Base-by-base conservation (phyloP, 1,140 invertebrate genomes). In the Caenorhabditis tropicalis region DNA sequence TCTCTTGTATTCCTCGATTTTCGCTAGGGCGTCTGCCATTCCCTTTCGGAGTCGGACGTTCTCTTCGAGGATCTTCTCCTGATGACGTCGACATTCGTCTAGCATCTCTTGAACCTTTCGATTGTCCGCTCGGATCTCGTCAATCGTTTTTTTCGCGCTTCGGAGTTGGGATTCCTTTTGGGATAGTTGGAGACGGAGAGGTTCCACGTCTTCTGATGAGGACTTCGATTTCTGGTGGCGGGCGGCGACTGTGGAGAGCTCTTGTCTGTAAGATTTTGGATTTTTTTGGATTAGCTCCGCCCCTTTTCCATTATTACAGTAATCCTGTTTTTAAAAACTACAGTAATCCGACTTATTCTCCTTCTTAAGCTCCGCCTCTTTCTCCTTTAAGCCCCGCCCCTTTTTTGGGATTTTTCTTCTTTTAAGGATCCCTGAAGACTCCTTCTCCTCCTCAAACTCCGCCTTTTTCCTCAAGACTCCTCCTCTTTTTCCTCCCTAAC, bases 81-180 rank as follows among this genome's bases (percentile, higher is more conserved):
- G 27, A 0, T 58, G 65, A 9, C 9, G 15, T 9, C 70, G 43
- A 31, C 79, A 39, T 36, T 84, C 49, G 3, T 29, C 33, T 0
- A 83, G 49, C 31, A 74, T 65, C 29, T 33, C 7, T 33, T 80
- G 83, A 16, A 84, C 48, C 31, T 84, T 84, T 6, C 31, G 58
- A 24, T 80, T 80, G 31, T 84, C 83, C 31, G 60, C 43, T 39
- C 56, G 79, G 3, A 80, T 39, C 29, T 84, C 83, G 5, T 84
- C 46, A n/a, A 81, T 46, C 21, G 33, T 65, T 24, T 65, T 39
- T n/a, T 80, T 80, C 2, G 46, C 39, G 33, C 48, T 65, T 39
- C 70, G 24, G 5, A 58, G 21, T 5, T 84, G 46, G 29, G 19
- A 79, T 7, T 84, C 83, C 6, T 43, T 12, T n/a, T 79, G 39